Conservation (phyloP, 1,140 invertebrate genomes). For the Hyposmocoma kahamanoa region DNA sequence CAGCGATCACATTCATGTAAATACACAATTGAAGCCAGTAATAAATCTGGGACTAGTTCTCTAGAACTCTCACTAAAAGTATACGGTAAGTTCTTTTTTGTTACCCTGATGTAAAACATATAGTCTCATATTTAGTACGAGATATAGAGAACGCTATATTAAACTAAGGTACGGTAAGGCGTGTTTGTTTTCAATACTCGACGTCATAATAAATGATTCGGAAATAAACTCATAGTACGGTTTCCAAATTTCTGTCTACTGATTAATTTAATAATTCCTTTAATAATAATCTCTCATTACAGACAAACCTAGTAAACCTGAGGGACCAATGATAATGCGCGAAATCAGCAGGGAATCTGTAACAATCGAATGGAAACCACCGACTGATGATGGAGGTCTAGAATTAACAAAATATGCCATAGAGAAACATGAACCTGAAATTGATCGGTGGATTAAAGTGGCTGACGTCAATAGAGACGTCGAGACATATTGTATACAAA, state of each 20-base stretch:
- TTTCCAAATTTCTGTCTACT: too few relatives aligned
- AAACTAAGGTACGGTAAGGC: not conserved
- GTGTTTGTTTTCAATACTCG: not conserved
- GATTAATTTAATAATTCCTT: too few relatives aligned
- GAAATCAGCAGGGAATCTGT: slow-evolving; percentile 84
- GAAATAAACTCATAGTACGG: too few relatives aligned
- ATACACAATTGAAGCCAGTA: slow-evolving; percentile 80
- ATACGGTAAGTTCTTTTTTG: slow-evolving; percentile 76
- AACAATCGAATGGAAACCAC: slow-evolving; percentile 87
- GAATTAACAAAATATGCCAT: slow-evolving; percentile 87
- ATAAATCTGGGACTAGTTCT: slow-evolving; percentile 80
- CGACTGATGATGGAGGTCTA: slow-evolving; percentile 85
- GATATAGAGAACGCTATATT: too few relatives aligned
- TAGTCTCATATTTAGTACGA: too few relatives aligned
- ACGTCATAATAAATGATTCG: not conserved
- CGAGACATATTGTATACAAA: slow-evolving; percentile 82
- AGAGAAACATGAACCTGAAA: slow-evolving; percentile 83
- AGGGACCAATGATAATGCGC: slow-evolving; percentile 82
- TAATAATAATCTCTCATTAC: too few relatives aligned
- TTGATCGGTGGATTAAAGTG: slow-evolving; percentile 83
- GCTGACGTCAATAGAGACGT: slow-evolving; percentile 84
- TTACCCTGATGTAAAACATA: too few relatives aligned
- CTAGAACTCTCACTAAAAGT: slow-evolving; percentile 84
- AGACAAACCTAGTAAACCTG: slow-evolving; percentile 90
- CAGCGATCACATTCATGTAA: slow-evolving; percentile 77